Evolutionary conservation across 2,797 vertebrate genomes (phyloP).

Genomic region (Crocodylus rhombifer): DNA sequence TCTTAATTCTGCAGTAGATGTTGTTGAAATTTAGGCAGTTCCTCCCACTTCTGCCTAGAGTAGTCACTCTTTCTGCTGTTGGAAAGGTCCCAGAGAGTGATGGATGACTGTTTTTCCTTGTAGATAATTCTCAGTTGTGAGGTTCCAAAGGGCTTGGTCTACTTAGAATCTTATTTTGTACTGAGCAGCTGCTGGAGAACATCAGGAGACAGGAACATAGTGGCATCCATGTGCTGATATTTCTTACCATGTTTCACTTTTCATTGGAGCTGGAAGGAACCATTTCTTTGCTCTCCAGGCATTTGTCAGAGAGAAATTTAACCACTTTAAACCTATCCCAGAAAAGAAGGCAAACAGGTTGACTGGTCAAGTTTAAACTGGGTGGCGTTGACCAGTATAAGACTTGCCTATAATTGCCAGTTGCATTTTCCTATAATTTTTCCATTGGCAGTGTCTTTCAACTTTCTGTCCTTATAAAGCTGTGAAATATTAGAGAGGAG

Average conservation of each 20-base stretch:
- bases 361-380: no score
- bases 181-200: neutral
- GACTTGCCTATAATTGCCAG: neutral
- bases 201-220: neutral
- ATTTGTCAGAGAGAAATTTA: neutral
- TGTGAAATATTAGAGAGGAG: neutral
- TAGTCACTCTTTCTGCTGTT: neutral
- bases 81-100: neutral
- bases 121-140: neutral
- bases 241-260: neutral
- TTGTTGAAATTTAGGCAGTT: neutral
- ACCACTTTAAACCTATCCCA: neutral
- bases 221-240: neutral
- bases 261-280: neutral
- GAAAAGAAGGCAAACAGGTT: neutral
- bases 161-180: neutral
- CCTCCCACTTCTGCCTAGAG: neutral
- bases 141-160: neutral
- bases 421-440: neutral
- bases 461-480: rapidly evolving
- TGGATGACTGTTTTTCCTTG: neutral
- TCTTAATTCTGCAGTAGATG: neutral
- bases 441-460: neutral
- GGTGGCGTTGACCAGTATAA: neutral
- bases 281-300: neutral